Base-by-base conservation (phyloP, 1,140 invertebrate genomes). In the Chironomus tepperi region DNA sequence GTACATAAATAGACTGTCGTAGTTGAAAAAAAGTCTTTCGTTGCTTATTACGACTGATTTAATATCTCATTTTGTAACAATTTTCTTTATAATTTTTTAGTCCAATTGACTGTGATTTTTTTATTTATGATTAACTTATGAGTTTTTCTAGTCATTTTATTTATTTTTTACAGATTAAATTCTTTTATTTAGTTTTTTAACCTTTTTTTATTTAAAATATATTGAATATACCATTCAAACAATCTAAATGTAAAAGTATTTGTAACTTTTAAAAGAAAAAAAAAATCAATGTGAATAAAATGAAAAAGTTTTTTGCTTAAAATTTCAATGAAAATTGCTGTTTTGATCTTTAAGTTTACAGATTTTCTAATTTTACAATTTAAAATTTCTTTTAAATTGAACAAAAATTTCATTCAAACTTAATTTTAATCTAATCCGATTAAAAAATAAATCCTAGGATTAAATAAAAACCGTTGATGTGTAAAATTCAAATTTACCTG, bases 231-330 rank as follows among this genome's bases (percentile, higher is more conserved):
- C 12, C 47, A 57, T 12, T 57, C 47, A 57, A 57, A 57, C 47
- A 57, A 57, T 57, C 47, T 57, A 57, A 57, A n/a, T 57, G 47
- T 57, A 57, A 57, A 57, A 57, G 47, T 57, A 57, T 57, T 57
- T 57, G n/a, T 57, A 57, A n/a, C 47, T 57, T 57, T 57, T 57
- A 57, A 57, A 57, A 57, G 12, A n/a, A 12, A 57, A 34, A 34
- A 34, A 34, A 57, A 12, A 57, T 57, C 12, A 57, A 57, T 57
- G 47, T 57, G 47, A 57, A 57, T 57, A 57, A 57, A 57, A n/a
- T 57, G 47, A 57, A 57, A n/a, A 57, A 57, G n/a, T 57, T 15
- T 57, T 57, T 57, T 57, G 47, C 47, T 57, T 57, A 57, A 57
- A 57, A 12, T 12, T 57, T 5, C 5, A 57, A 57, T 34, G 24